These are phyloP conservation scores for Fistularia commersonii DNA, from an alignment of 2,797 vertebrate species.

Conservation along the genomic window DNA sequence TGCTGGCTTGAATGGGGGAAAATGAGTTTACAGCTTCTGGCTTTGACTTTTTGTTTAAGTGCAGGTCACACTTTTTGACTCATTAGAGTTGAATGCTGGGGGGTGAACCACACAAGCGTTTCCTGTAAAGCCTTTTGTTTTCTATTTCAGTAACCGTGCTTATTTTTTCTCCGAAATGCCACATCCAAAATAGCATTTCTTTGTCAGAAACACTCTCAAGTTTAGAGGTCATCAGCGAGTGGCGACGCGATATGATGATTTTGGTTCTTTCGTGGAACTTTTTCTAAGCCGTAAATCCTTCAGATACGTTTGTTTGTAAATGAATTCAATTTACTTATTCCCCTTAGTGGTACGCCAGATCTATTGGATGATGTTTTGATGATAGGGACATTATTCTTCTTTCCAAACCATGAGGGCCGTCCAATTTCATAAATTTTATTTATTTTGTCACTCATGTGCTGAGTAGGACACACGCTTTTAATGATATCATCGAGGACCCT, in stretches of 20 bases:
- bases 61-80: conserved; percentile 76
- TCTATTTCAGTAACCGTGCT: conserved; percentile 42
- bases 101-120: conserved; percentile 65
- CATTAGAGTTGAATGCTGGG: conserved; percentile 65
- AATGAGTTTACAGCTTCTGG: conserved; percentile 78
- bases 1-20: conserved; percentile 65
- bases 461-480: conserved; percentile 31
- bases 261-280: conserved; percentile 70
- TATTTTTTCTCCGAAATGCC: conserved; percentile 50
- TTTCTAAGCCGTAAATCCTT: conserved; percentile 69
- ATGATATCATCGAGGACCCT: conserved; percentile 14
- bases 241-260: conserved; percentile 63
- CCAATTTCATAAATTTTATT: conserved; percentile 59
- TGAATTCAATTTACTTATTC: conserved; percentile 60
- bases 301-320: conserved; percentile 54
- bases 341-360: conserved; percentile 61
- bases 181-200: conserved; percentile 43
- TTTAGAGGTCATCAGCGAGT: conserved; percentile 58
- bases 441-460: conserved; percentile 59
- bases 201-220: conserved; percentile 38
- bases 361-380: conserved; percentile 65
- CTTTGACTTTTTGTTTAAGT: conserved; percentile 74
- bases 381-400: conserved; percentile 56
- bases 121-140: conserved; percentile 66
- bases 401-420: conserved; percentile 68